Evolutionary conservation across 2,113 vertebrate genomes (phyloP), one percentile per base, ranked within the genome.

Genomic region (Morone chrysops): DNA sequence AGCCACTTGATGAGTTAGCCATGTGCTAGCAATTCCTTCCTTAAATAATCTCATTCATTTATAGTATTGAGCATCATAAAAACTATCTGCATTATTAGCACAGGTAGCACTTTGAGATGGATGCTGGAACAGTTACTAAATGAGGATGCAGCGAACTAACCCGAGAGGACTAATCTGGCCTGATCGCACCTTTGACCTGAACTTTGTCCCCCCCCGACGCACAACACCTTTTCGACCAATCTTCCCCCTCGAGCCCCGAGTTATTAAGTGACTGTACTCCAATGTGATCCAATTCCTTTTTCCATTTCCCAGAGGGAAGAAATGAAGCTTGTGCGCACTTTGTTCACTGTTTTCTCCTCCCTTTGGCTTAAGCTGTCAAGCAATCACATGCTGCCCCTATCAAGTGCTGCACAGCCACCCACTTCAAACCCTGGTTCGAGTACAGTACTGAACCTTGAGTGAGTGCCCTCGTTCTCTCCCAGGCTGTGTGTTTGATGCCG

Each of bases 1-100:
- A 75, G 83, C 66, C 89, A 90, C 68, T 91, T 90, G 87, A 92
- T 91, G 75, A 90, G 84, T 90, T 59, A 57, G 75, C 83, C 77
- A 86, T 78, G 84, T 81, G 79, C 54, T 40, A 48, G 76, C 67
- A 83, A 61, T 75, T 83, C 68, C 66, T 60, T 61, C 59, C 36
- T 8, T 25, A 0, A 63, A 50, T 84, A 70, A 87, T 88, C 70
- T 85, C 80, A 82, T 50, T 65, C 22, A 69, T 75, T 72, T 80
- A 18, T 59, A 2, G 53, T 66, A 8, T 13, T 6, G 2, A 6
- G n/a, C 48, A 17, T 51, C 45, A 40, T 20, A 25, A 60, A 61
- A 60, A 56, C 56, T 18, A n/a, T 31, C 3, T 61, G 9, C 4
- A 45, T 75, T 61, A 48, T 41, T 45, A 61, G 6, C 41, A 69